Conservation (phyloP, 1,140 invertebrate species). For the Diachasmimorpha longicaudata region DNA sequence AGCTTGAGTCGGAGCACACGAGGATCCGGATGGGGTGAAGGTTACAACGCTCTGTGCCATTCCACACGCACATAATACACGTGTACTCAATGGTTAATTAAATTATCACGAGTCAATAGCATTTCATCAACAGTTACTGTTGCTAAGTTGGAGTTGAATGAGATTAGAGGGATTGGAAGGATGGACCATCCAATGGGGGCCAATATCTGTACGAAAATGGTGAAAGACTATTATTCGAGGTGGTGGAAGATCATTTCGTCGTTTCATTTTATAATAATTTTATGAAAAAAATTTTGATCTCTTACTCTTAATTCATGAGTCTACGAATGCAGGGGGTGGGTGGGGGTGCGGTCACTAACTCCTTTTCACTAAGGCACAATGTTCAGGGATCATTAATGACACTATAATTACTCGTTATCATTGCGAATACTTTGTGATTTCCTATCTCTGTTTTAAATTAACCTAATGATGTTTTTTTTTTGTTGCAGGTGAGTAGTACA, state of each 20-base stretch:
- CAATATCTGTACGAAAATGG: too few species aligned
- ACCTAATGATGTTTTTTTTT: background rate
- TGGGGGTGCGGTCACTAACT: constrained; percentile 48
- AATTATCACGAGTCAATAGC: background rate
- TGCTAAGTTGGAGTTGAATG: too few species aligned
- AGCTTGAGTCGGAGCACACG: background rate
- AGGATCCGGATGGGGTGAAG: constrained; percentile 15
- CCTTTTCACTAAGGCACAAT: constrained; percentile 12
- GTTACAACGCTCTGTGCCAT: background rate
- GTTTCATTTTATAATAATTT: too few species aligned
- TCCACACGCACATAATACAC: background rate
- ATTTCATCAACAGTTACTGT: too few species aligned
- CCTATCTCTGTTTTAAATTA: background rate
- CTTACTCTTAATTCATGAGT: constrained; percentile 14
- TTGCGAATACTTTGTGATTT: background rate
- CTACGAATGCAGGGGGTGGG: constrained; percentile 45
- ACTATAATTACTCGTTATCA: constrained; percentile 2
- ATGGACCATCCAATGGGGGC: too few species aligned
- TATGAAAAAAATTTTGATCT: too few species aligned
- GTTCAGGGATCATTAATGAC: constrained; percentile 14
- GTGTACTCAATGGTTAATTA: background rate
- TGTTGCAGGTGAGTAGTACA: too few species aligned
- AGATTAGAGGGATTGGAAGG: too few species aligned
- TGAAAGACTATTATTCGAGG: too few species aligned
- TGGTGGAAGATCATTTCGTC: too few species aligned